phyloP scores from a whole-genome alignment of 1,140 invertebrate species.

The Drosophila varians region DNA sequence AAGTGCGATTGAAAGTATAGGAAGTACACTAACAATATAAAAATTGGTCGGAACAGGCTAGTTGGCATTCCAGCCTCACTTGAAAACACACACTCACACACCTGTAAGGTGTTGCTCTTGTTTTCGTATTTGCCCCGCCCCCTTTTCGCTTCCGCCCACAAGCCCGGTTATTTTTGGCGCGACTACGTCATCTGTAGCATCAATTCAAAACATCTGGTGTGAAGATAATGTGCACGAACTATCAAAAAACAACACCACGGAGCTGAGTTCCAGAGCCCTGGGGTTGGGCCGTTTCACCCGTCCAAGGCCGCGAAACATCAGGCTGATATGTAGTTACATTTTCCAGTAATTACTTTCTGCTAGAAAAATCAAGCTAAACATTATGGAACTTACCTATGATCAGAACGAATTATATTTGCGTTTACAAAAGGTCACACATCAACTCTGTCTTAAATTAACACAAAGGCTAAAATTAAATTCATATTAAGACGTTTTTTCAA shows the following conservation, averaged over 20 bases:
- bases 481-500: conserved; percentile 41
- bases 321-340: neutral
- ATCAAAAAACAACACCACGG: conserved; percentile 16
- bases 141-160: conserved; percentile 16
- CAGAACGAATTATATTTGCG: neutral
- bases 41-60: conserved; percentile 16
- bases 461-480: conserved; percentile 48
- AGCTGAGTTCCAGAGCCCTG: neutral
- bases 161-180: conserved; percentile 50
- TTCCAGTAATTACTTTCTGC: neutral
- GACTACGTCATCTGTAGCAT: conserved; percentile 66
- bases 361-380: neutral
- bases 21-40: conserved; percentile 1
- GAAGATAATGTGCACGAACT: conserved; percentile 24
- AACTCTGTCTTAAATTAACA: conserved; percentile 27
- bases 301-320: neutral
- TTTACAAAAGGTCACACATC: neutral
- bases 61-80: conserved; percentile 3
- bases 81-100: conserved; percentile 34
- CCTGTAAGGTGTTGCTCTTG: conserved; percentile 34
- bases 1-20: neutral
- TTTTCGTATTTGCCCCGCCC: conserved; percentile 10
- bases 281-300: neutral
- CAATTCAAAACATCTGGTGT: conserved; percentile 62
- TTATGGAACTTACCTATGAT: neutral